phyloP scores from a whole-genome alignment of 2,888 invertebrate species.

The Pandemis cinnamomeana region DNA sequence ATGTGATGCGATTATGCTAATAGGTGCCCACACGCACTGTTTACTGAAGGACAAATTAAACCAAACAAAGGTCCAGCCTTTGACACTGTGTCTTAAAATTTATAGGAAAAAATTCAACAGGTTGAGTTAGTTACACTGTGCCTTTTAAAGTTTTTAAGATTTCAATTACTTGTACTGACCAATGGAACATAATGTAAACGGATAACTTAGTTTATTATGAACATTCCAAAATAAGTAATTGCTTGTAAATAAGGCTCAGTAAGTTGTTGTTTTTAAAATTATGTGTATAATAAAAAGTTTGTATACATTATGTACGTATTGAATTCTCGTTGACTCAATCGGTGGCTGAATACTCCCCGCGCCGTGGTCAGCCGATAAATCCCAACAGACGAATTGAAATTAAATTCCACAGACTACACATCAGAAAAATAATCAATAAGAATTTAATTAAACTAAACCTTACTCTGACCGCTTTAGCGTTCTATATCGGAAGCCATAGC shows the following conservation, averaged over 20 bases:
- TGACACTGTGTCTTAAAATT: not conserved
- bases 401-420: slow-evolving; percentile 35
- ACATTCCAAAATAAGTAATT: too few relatives aligned
- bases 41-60: not conserved
- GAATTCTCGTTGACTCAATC: slow-evolving; percentile 19
- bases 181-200: too few relatives aligned
- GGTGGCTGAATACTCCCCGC: slow-evolving; percentile 22
- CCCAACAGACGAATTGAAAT: slow-evolving; percentile 33
- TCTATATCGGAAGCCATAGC: slow-evolving; percentile 4
- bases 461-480: not conserved
- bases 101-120: too few relatives aligned
- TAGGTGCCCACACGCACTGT: slow-evolving; percentile 18
- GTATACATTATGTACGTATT: too few relatives aligned
- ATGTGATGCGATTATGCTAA: slow-evolving; percentile 34
- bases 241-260: too few relatives aligned
- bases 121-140: too few relatives aligned
- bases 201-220: too few relatives aligned
- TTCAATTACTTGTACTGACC: too few relatives aligned
- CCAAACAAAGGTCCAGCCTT: not conserved
- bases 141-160: too few relatives aligned
- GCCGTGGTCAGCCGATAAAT: slow-evolving; percentile 21
- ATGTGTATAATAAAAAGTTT: too few relatives aligned
- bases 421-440: slow-evolving; percentile 1
- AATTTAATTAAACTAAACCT: slow-evolving; percentile 19
- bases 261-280: too few relatives aligned